A percentile compares a stretch with the other conserved stretches of the same genome.
phyloP scores from a whole-genome alignment of 2,113 vertebrate species.

The Cryptotis parvus region DNA sequence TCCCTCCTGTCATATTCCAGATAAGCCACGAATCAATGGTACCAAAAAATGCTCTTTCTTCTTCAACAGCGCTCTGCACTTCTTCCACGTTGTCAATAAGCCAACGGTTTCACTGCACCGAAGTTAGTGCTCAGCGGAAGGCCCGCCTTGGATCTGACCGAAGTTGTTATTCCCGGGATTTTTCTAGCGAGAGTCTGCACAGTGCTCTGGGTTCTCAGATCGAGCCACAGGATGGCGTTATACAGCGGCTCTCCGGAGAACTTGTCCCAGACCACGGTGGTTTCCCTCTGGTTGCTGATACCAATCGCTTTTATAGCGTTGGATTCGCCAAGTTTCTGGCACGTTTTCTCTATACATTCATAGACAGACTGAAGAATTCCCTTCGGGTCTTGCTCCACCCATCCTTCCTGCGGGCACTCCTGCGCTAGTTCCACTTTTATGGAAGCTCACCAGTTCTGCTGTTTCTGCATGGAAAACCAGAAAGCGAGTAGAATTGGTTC shows the following conservation, averaged over 20 bases:
- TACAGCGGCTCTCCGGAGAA: conserved; percentile 95
- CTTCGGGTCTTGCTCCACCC: conserved; percentile 96
- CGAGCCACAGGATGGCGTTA: conserved; percentile 96
- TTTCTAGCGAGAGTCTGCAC: conserved; percentile 93
- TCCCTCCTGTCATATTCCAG: conserved; percentile 96
- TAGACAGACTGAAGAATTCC: conserved; percentile 94
- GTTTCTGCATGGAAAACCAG: conserved; percentile 96
- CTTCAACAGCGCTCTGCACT: conserved; percentile 89
- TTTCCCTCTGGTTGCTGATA: conserved; percentile 97
- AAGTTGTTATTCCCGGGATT: conserved; percentile 94
- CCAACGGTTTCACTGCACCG: conserved; percentile 97
- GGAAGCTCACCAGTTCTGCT: conserved; percentile 92
- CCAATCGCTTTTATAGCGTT: conserved; percentile 95
- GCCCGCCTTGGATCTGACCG: conserved; percentile 94
- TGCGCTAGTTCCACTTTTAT: conserved; percentile 94
- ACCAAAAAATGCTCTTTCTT: conserved; percentile 93
- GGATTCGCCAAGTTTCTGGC: conserved; percentile 92
- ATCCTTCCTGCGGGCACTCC: conserved; percentile 95
- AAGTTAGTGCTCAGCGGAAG: conserved; percentile 98
- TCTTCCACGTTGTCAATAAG: conserved; percentile 94
- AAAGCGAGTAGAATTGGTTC: conserved; percentile 94
- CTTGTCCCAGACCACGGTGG: conserved; percentile 96
- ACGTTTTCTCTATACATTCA: conserved; percentile 94
- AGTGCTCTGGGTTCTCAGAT: conserved; percentile 95
- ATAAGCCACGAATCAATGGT: conserved; percentile 98